Percentiles rank a stretch among this genome's conserved stretches.
Conservation (phyloP, 2,113 vertebrate genomes). For the Morone saxatilis region DNA sequence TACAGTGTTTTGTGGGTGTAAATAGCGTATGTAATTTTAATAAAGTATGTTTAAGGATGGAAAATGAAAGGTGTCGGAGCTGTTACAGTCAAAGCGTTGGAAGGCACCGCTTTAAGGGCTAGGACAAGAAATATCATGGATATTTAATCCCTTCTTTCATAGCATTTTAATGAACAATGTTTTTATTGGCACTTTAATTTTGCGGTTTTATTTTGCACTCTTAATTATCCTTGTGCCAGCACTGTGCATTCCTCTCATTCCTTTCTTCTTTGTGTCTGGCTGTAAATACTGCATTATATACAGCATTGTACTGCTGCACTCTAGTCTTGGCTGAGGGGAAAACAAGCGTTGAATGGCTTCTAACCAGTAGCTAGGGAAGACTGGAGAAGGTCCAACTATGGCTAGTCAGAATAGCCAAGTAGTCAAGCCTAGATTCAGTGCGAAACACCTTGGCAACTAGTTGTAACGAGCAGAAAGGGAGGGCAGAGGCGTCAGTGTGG, state of each 20-base stretch:
- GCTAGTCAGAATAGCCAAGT: conserved; percentile 19
- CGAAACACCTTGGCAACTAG: conserved; percentile 38
- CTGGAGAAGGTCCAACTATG: conserved; percentile 9
- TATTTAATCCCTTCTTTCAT: conserved; percentile 10
- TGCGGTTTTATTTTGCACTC: background rate
- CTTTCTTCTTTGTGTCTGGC: background rate
- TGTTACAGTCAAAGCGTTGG: background rate
- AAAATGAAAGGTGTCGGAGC: conserved; percentile 5
- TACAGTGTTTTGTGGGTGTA: background rate
- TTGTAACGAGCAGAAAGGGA: conserved; percentile 18
- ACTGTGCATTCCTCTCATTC: conserved; percentile 1
- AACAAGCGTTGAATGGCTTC: conserved; percentile 6
- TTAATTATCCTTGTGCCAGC: background rate
- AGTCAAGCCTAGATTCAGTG: conserved; percentile 35
- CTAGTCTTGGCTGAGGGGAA: background rate
- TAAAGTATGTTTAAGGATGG: conserved; percentile 6
- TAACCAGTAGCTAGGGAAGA: conserved; percentile 10
- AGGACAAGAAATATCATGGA: background rate
- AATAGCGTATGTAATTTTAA: background rate
- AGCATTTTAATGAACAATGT: conserved; percentile 19
- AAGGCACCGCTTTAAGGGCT: background rate
- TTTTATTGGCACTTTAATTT: conserved; percentile 30
- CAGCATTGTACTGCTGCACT: background rate
- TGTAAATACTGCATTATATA: background rate
- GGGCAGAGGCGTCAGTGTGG: conserved; percentile 68